Conservation (phyloP, 2,888 invertebrate genomes). For the Dolichopus griseipennis region DNA sequence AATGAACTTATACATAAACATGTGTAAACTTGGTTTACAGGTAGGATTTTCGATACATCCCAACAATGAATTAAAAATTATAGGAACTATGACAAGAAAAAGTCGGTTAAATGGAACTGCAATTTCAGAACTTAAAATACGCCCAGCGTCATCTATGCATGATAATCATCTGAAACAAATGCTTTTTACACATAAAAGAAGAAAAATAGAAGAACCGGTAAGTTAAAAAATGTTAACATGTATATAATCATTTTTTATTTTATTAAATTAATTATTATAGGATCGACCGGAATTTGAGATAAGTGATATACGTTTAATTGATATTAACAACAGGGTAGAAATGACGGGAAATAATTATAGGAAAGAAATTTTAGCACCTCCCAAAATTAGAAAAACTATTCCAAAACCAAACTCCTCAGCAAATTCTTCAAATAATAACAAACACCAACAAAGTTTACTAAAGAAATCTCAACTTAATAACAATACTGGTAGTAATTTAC, state of each 20-base stretch:
- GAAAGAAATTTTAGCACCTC: background rate
- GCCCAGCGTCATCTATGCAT: conserved; percentile 18
- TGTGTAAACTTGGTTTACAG: no score
- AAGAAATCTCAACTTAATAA: background rate
- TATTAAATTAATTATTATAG: conserved; percentile 39
- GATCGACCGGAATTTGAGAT: conserved; percentile 68
- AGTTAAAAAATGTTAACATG: conserved; percentile 26
- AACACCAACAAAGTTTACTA: background rate
- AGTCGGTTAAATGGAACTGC: conserved; percentile 4
- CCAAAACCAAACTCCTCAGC: background rate
- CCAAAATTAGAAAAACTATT: background rate
- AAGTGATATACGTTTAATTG: conserved; percentile 65
- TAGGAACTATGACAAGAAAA: conserved; percentile 40
- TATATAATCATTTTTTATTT: conserved; percentile 2
- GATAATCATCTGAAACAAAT: conserved; percentile 50
- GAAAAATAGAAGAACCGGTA: conserved; percentile 62
- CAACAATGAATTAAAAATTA: conserved; percentile 38
- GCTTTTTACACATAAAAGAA: conserved; percentile 59
- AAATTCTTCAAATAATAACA: background rate
- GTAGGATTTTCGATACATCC: background rate
- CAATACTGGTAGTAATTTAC: background rate
- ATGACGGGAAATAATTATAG: conserved; percentile 33
- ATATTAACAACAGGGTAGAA: conserved; percentile 43
- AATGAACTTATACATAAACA: background rate
- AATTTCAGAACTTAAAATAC: conserved; percentile 9